Percentiles rank a stretch among this genome's conserved stretches.
These are phyloP conservation scores for Theretra japonica DNA, from an alignment of 2,888 invertebrate genomes.

Conservation along the genomic window DNA sequence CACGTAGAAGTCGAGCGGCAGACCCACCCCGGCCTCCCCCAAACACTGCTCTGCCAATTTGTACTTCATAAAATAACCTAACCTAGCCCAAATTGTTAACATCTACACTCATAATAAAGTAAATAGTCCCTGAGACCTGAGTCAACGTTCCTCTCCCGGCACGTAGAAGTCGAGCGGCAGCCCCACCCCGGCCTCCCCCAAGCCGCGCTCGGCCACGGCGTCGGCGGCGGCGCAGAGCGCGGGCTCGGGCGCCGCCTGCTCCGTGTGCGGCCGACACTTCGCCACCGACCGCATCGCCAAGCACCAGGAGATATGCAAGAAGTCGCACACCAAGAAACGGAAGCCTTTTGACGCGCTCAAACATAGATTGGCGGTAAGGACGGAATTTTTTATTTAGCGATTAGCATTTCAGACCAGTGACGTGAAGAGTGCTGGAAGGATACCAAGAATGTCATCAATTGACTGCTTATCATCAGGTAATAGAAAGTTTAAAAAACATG, in stretches of 20 bases:
- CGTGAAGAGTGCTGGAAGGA: neutral
- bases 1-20: slow-evolving; percentile 37
- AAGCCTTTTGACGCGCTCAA: slow-evolving; percentile 96
- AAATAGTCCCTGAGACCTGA: slow-evolving; percentile 1
- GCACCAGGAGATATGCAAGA: slow-evolving; percentile 94
- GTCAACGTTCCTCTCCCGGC: neutral
- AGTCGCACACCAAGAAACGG: slow-evolving; percentile 91
- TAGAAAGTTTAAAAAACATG: too few relatives aligned
- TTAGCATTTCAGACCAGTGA: neutral
- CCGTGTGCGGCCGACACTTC: slow-evolving; percentile 92
- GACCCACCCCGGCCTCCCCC: slow-evolving; percentile 33
- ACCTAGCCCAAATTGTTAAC: too few relatives aligned
- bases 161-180: slow-evolving; percentile 38
- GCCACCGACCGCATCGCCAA: slow-evolving; percentile 91
- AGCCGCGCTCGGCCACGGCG: slow-evolving; percentile 33
- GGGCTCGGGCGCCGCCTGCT: slow-evolving; percentile 81
- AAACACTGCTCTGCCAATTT: slow-evolving; percentile 32
- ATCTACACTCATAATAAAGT: neutral
- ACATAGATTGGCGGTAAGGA: slow-evolving; percentile 88
- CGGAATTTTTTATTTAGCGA: neutral
- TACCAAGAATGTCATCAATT: too few relatives aligned
- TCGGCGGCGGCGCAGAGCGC: slow-evolving; percentile 34
- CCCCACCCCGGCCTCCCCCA: slow-evolving; percentile 33
- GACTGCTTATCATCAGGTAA: too few relatives aligned
- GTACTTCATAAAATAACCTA: too few relatives aligned